phyloP scores from a whole-genome alignment of 2,888 invertebrate species.

The Clistopyga incitator region DNA sequence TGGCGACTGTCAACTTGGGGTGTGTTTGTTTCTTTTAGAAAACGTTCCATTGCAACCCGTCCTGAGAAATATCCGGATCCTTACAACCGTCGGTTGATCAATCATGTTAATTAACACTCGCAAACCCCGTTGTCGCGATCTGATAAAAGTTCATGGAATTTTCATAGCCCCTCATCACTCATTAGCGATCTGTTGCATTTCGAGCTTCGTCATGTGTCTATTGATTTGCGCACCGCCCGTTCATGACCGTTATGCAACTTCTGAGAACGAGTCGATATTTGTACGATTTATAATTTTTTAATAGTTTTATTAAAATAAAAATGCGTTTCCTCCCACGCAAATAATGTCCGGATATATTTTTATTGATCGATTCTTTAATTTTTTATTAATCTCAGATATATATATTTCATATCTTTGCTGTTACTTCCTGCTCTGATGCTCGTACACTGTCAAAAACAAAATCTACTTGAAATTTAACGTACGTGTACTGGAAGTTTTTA shows the following conservation, averaged over 20 bases:
- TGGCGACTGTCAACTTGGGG: conserved; percentile 2
- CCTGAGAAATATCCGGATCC: conserved; percentile 72
- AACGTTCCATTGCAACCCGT: conserved; percentile 55
- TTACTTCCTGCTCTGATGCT: too few relatives aligned
- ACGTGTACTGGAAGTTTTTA: too few relatives aligned
- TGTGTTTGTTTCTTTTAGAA: conserved; percentile 50
- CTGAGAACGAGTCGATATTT: conserved; percentile 31
- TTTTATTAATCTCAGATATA: too few relatives aligned
- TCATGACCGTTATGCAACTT: conserved; percentile 19
- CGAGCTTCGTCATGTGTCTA: conserved; percentile 18
- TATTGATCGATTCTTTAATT: too few relatives aligned
- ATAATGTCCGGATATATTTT: too few relatives aligned
- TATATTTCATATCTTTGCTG: too few relatives aligned
- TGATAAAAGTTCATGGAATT: conserved; percentile 71
- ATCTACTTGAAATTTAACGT: too few relatives aligned
- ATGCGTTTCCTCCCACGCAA: too few relatives aligned
- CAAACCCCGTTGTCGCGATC: conserved; percentile 66
- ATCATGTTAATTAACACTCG: conserved; percentile 82
- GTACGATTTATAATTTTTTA: too few relatives aligned
- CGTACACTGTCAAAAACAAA: too few relatives aligned
- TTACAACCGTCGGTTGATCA: conserved; percentile 77
- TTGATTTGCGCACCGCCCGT: conserved; percentile 34
- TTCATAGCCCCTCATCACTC: conserved; percentile 76
- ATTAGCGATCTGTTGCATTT: conserved; percentile 64
- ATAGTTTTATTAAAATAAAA: too few relatives aligned